These are phyloP conservation scores for Caenorhabditis sulstoni DNA, from an alignment of 2,888 invertebrate genomes.

Conservation along the genomic window DNA sequence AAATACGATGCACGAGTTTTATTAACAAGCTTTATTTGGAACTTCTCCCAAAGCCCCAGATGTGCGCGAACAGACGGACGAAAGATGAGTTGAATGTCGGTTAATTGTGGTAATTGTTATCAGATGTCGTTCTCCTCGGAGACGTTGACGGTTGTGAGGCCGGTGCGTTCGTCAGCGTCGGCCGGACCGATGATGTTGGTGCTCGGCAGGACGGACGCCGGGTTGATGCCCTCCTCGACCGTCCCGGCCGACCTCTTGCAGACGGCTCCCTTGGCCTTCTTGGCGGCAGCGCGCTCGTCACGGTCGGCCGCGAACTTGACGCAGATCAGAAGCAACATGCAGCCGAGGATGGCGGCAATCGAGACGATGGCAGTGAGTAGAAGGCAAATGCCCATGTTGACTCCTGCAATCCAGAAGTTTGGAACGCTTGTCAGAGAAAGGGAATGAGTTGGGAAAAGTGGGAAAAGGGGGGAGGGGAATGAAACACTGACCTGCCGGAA, in stretches of 20 bases:
- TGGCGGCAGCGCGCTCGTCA: constrained; percentile 30
- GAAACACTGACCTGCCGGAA: neutral
- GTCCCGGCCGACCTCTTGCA: neutral
- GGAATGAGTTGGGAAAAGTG: too few relatives aligned
- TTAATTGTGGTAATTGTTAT: neutral
- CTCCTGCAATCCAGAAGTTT: too few relatives aligned
- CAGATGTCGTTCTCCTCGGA: constrained; percentile 25
- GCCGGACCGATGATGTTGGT: neutral
- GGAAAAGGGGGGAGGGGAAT: too few relatives aligned
- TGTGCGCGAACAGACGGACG: too few relatives aligned
- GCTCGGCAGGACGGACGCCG: neutral
- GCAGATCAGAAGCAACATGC: constrained; percentile 32
- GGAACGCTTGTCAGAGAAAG: too few relatives aligned
- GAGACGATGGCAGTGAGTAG: constrained; percentile 19
- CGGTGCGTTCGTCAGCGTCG: constrained; percentile 6
- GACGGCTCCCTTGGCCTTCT: neutral
- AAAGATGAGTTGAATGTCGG: too few relatives aligned
- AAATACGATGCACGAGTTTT: too few relatives aligned
- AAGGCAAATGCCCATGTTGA: constrained; percentile 46
- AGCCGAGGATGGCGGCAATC: constrained; percentile 19
- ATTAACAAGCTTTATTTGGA: too few relatives aligned
- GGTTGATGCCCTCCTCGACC: constrained; percentile 6
- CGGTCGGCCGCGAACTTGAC: constrained; percentile 32
- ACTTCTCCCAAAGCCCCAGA: too few relatives aligned
- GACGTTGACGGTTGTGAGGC: neutral